Conservation (phyloP, 2,797 vertebrate genomes). For the Erethizon dorsatum region DNA sequence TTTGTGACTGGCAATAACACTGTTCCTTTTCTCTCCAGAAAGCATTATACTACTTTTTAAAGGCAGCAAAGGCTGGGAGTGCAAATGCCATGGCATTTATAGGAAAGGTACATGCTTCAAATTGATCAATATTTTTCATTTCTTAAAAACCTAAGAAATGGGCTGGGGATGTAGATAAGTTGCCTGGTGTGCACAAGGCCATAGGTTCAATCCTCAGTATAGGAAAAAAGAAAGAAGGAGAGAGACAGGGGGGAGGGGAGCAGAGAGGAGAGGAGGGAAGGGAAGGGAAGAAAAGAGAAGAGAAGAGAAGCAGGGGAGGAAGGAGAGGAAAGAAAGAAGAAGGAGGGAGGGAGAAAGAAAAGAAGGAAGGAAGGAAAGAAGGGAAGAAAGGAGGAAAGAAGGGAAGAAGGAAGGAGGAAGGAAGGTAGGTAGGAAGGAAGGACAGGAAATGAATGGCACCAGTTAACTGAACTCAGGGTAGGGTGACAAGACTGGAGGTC, state of each 20-base stretch:
- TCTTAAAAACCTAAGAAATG: slow-evolving; percentile 59
- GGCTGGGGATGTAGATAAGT: background rate
- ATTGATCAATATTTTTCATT: slow-evolving; percentile 59
- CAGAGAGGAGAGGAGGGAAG: background rate
- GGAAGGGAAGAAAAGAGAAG: background rate
- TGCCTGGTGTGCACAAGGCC: background rate
- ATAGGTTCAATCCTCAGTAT: background rate
- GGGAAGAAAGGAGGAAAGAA: too few species aligned
- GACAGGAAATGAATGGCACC: background rate
- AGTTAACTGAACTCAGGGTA: background rate
- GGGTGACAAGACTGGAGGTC: background rate
- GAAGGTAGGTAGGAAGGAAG: rapidly evolving
- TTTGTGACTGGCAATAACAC: slow-evolving; percentile 68
- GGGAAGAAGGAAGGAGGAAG: background rate
- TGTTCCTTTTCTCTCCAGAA: slow-evolving; percentile 86
- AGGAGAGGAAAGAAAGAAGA: background rate
- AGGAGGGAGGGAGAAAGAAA: background rate
- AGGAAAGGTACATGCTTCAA: slow-evolving; percentile 85
- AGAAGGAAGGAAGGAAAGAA: background rate
- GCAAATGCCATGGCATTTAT: slow-evolving; percentile 88
- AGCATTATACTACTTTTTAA: slow-evolving; percentile 88
- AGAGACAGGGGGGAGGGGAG: too few species aligned
- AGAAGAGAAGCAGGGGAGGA: background rate
- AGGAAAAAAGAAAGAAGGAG: background rate
- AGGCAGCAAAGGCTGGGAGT: slow-evolving; percentile 85